phyloP scores from a whole-genome alignment of 2,888 invertebrate species.

The Achlya flavicornis region DNA sequence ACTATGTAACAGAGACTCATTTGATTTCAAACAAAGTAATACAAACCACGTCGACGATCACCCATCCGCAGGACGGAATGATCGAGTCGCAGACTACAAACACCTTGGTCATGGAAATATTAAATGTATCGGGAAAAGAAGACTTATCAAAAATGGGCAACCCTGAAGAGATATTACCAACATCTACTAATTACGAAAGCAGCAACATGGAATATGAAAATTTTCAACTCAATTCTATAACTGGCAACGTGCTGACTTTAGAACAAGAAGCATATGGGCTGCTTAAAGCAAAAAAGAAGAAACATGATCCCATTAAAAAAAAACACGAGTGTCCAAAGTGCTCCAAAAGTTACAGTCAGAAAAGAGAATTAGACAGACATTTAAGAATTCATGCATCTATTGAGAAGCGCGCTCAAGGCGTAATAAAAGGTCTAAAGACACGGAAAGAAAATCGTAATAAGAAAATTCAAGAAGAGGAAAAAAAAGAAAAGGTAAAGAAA shows the following conservation, averaged over 20 bases:
- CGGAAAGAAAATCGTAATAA: conserved; percentile 50
- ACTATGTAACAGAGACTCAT: conserved; percentile 69
- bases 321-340: conserved; percentile 58
- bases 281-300: conserved; percentile 55
- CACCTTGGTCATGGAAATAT: conserved; percentile 72
- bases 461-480: conserved; percentile 32
- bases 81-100: conserved; percentile 66
- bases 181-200: conserved; percentile 38
- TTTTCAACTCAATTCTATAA: conserved; percentile 75
- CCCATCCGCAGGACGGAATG: conserved; percentile 59
- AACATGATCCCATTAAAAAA: conserved; percentile 23
- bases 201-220: conserved; percentile 47
- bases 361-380: conserved; percentile 49
- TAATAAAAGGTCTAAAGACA: conserved; percentile 55
- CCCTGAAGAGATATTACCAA: conserved; percentile 71
- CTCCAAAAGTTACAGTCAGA: conserved; percentile 50
- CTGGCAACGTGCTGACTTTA: conserved; percentile 66
- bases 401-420: conserved; percentile 58
- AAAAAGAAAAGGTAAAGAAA: conserved; percentile 39
- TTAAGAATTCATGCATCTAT: conserved; percentile 61
- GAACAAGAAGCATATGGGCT: conserved; percentile 74
- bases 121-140: conserved; percentile 47
- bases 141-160: conserved; percentile 50
- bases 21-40: conserved; percentile 72
- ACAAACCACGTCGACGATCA: conserved; percentile 67